These are phyloP conservation scores for Bufo gargarizans DNA, from an alignment of 2,113 vertebrate species.

Conservation along the genomic window DNA sequence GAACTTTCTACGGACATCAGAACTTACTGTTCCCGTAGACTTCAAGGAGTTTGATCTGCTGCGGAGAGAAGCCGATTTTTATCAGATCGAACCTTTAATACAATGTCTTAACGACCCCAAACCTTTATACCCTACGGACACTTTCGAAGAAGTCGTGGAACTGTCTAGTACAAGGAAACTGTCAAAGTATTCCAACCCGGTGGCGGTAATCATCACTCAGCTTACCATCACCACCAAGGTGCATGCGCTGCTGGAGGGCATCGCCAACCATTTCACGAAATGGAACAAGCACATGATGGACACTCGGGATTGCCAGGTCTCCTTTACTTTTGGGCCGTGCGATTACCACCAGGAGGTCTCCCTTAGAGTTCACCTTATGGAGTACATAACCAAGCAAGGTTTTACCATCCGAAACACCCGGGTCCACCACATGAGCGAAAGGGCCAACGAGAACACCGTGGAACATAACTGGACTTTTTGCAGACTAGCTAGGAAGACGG, in stretches of 20 bases:
- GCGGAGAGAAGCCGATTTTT: slow-evolving; percentile 87
- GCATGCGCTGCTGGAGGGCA: slow-evolving; percentile 90
- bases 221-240: slow-evolving; percentile 96
- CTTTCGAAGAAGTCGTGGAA: slow-evolving; percentile 96
- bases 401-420: slow-evolving; percentile 95
- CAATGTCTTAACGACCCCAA: slow-evolving; percentile 95
- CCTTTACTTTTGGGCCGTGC: slow-evolving; percentile 97
- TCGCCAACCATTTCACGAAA: slow-evolving; percentile 96
- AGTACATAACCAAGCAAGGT: slow-evolving; percentile 97
- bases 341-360: slow-evolving; percentile 98
- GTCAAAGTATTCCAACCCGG: slow-evolving; percentile 97
- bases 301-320: slow-evolving; percentile 97
- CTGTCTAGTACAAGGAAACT: slow-evolving; percentile 96
- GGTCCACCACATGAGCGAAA: slow-evolving; percentile 98
- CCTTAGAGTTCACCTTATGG: slow-evolving; percentile 94
- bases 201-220: slow-evolving; percentile 97
- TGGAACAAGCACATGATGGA: slow-evolving; percentile 99
- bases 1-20: slow-evolving; percentile 87
- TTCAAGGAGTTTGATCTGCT: slow-evolving; percentile 88
- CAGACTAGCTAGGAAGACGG: slow-evolving; percentile 90
- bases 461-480: slow-evolving; percentile 99
- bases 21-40: slow-evolving; percentile 82
- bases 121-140: slow-evolving; percentile 92
- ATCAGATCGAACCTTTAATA: slow-evolving; percentile 86
- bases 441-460: slow-evolving; percentile 97